Base-by-base conservation (phyloP, 2,797 vertebrate genomes). In the Amphiprion clarkii region DNA sequence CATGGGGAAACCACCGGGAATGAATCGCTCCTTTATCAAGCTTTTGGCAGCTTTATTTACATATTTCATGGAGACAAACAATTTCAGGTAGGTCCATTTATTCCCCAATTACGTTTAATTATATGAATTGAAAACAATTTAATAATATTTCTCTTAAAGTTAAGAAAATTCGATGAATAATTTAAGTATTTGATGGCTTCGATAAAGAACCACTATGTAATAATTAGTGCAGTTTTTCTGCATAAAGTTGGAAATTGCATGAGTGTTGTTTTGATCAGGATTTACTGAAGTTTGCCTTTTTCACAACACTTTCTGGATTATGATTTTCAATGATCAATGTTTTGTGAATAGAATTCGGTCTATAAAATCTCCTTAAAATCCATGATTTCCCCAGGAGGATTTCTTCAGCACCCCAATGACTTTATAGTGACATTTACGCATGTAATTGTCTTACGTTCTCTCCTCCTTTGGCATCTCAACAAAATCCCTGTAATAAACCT, bases 11-110 rank as follows among this genome's bases (percentile, higher is more conserved):
- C 92, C 95, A 95, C 94, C 92, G 95, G 98, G 97, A 97, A 99
- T 99, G 98, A 96, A 95, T 96, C 96, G 95, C 88, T 95, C 95
- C 93, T 94, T 96, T 93, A 87, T 97, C 80, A 96, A 95, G 94
- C 95, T 98, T 95, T 90, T 98, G 94, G 96, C 96, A 95, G 96
- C 96, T 96, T 96, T 99, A 89, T 95, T 98, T 90, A 95, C 96
- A 81, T 97, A 96, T 94, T 95, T 97, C 93, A 94, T 97, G 95
- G 96, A 96, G 94, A 96, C 95, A 80, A 94, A 88, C 95, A 95
- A 97, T 94, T 97, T 97, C 95, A 98, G 98, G 98, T 99, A 96
- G 88, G 96, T 91, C 56, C n/a, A 31, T 63, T 58, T 21, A 74
- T 77, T 72, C 56, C 49, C 8, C 2, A n/a, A 51, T 31, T 2